Evolutionary conservation across 1,140 invertebrate genomes (phyloP).

Genomic region (Drosophila neocordata): DNA sequence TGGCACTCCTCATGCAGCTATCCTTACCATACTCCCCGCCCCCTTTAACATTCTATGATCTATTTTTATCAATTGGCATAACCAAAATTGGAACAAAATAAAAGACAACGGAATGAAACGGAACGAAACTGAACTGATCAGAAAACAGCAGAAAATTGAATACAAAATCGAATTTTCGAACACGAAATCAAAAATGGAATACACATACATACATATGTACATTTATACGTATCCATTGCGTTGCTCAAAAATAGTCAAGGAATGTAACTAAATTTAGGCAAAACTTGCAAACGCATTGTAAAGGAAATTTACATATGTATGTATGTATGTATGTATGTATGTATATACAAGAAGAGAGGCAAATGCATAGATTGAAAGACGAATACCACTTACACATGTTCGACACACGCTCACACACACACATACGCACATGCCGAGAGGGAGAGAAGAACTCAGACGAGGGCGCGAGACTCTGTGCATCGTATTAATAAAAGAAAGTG

Average conservation of each 20-base stretch:
- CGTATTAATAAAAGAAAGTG: conserved; percentile 81
- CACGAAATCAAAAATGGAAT: background rate
- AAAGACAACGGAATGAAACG: conserved; percentile 50
- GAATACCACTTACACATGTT: conserved; percentile 66
- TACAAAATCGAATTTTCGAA: background rate
- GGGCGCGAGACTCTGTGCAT: conserved; percentile 44
- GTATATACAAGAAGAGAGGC: background rate
- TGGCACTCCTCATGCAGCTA: background rate
- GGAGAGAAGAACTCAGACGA: conserved; percentile 22
- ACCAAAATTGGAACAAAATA: conserved; percentile 72
- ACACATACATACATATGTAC: too few relatives aligned
- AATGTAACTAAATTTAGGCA: conserved; percentile 75
- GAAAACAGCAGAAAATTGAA: background rate
- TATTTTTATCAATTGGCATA: conserved; percentile 76
- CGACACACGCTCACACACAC: conserved; percentile 33
- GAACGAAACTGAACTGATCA: conserved; percentile 28
- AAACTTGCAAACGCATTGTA: background rate
- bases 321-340: background rate
- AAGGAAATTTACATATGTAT: background rate
- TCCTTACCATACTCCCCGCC: too few relatives aligned
- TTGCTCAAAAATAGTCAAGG: conserved; percentile 63
- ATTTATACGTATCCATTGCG: conserved; percentile 1
- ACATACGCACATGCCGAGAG: background rate
- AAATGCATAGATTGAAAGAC: conserved; percentile 2
- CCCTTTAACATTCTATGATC: conserved; percentile 15